These are phyloP conservation scores for Dryococelus australis DNA, from an alignment of 2,888 invertebrate species.

Conservation along the genomic window DNA sequence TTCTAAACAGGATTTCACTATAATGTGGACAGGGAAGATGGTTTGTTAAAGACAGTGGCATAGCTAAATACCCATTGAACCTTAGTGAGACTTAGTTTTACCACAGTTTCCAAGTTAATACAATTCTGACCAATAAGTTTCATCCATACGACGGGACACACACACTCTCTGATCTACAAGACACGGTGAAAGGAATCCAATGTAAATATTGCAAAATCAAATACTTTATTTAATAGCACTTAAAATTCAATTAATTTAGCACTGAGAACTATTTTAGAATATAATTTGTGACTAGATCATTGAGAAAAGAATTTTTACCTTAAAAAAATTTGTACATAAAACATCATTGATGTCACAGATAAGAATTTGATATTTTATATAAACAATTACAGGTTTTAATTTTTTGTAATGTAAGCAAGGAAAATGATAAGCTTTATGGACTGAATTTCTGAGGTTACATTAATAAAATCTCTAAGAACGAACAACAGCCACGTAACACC, in stretches of 20 bases:
- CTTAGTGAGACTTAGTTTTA: too few species aligned
- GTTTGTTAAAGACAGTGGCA: too few species aligned
- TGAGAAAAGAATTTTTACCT: neutral
- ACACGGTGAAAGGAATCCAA: neutral
- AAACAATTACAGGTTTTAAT: neutral
- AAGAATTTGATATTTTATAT: neutral
- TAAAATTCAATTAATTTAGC: neutral
- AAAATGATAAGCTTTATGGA: neutral
- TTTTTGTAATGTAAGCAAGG: neutral
- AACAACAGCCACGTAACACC: too few species aligned
- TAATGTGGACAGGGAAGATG: too few species aligned
- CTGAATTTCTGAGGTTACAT: neutral
- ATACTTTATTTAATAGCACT: neutral
- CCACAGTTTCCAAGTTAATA: too few species aligned
- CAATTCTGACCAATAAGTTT: too few species aligned
- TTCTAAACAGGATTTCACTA: too few species aligned
- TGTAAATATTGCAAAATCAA: neutral
- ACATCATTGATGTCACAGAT: neutral
- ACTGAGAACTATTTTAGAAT: neutral
- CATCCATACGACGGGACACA: too few species aligned
- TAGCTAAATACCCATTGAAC: too few species aligned
- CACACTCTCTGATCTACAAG: neutral
- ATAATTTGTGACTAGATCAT: neutral
- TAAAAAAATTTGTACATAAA: neutral
- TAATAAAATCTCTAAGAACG: neutral